These are phyloP conservation scores for Morphnarchus princeps DNA, from an alignment of 2,113 vertebrate species.

Conservation along the genomic window DNA sequence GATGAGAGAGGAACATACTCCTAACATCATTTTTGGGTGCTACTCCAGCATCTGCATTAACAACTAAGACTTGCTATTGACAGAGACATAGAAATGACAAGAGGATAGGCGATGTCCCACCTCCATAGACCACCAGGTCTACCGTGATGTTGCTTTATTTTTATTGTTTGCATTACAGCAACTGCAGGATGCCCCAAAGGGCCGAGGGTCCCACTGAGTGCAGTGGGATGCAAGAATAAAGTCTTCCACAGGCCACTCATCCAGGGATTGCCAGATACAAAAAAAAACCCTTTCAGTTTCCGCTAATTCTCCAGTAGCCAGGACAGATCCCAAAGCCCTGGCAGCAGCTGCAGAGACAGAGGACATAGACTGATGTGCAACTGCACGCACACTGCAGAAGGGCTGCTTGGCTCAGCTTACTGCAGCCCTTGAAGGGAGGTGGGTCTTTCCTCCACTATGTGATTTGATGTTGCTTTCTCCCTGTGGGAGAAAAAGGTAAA, in stretches of 20 bases:
- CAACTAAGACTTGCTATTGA: neutral
- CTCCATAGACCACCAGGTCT: neutral
- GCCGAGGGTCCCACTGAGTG: rapidly evolving
- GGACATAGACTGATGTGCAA: neutral
- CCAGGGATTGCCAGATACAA: neutral
- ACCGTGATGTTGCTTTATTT: neutral
- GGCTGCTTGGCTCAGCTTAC: neutral
- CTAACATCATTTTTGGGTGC: neutral
- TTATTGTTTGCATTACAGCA: neutral
- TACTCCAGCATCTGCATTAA: neutral
- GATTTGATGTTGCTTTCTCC: neutral
- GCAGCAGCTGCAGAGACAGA: neutral
- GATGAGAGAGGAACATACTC: neutral
- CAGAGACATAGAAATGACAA: neutral
- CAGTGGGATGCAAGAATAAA: neutral
- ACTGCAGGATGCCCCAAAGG: neutral
- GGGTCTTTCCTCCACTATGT: neutral
- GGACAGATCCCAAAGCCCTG: neutral
- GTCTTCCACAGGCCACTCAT: neutral
- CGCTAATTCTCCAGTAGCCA: neutral
- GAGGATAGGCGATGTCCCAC: rapidly evolving
- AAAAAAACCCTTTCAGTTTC: neutral
- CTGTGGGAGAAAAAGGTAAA: neutral
- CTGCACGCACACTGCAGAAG: neutral
- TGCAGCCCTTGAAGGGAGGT: neutral